phyloP scores from a whole-genome alignment of 2,888 invertebrate genomes.

The Fragum sueziense region DNA sequence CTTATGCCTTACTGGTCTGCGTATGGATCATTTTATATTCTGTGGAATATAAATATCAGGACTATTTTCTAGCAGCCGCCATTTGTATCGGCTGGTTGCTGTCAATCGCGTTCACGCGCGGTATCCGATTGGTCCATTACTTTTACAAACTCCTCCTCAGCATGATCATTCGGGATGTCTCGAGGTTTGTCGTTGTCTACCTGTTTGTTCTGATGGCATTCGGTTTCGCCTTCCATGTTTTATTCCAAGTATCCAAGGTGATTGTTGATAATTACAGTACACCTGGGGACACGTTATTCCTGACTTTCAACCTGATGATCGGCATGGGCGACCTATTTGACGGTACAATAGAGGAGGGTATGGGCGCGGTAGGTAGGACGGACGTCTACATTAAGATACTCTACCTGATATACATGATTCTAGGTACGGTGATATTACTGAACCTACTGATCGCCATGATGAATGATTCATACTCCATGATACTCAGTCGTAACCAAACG shows the following conservation, averaged over 20 bases:
- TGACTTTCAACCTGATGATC: slow-evolving; percentile 78
- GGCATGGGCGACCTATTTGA: slow-evolving; percentile 74
- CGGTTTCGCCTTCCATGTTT: slow-evolving; percentile 74
- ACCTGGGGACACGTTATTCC: slow-evolving; percentile 71
- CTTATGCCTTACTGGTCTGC: slow-evolving; percentile 67
- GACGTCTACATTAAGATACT: slow-evolving; percentile 64
- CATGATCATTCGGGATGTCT: slow-evolving; percentile 76
- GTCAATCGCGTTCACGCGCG: slow-evolving; percentile 76
- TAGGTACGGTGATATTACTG: slow-evolving; percentile 72
- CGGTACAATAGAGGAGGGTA: slow-evolving; percentile 45
- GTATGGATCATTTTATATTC: slow-evolving; percentile 69
- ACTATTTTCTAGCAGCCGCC: slow-evolving; percentile 73
- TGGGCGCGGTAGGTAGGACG: slow-evolving; percentile 53
- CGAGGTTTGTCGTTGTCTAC: slow-evolving; percentile 76
- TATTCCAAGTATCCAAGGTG: slow-evolving; percentile 68
- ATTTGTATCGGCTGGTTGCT: slow-evolving; percentile 78
- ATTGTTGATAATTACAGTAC: slow-evolving; percentile 61
- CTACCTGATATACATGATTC: slow-evolving; percentile 75
- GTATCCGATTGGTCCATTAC: slow-evolving; percentile 76
- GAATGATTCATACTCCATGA: slow-evolving; percentile 74
- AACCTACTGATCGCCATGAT: slow-evolving; percentile 77
- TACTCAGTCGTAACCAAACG: slow-evolving; percentile 67
- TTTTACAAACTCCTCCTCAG: slow-evolving; percentile 77
- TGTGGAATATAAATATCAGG: slow-evolving; percentile 60
- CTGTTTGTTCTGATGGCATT: slow-evolving; percentile 77